Conservation (phyloP, 1,140 invertebrate species). For the Patella vulgata region DNA sequence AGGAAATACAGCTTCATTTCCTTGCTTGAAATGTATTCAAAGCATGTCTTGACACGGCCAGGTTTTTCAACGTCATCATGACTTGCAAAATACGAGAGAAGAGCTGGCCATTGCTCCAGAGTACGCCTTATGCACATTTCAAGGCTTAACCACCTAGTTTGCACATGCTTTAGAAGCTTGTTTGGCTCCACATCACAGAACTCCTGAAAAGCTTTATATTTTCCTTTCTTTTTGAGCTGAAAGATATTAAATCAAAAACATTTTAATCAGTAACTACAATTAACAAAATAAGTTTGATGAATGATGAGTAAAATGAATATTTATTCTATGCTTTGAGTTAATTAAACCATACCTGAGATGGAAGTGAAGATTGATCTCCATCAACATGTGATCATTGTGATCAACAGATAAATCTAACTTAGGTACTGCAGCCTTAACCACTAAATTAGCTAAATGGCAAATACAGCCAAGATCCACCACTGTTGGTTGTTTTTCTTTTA, state of each 20-base stretch:
- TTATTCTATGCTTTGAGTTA: no score
- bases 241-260: no score
- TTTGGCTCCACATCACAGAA: conserved; percentile 25
- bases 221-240: conserved; percentile 27
- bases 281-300: no score
- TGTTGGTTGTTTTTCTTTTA: conserved; percentile 16
- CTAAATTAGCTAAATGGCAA: no score
- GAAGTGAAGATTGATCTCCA: conserved; percentile 27
- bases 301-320: no score
- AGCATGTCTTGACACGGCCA: conserved; percentile 11
- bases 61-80: conserved; percentile 22
- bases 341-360: conserved; percentile 4
- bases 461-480: conserved; percentile 29
- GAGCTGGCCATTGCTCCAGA: conserved; percentile 29
- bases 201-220: conserved; percentile 19
- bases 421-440: conserved; percentile 9
- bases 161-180: conserved; percentile 38
- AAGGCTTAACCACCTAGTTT: conserved; percentile 34
- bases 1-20: conserved; percentile 25
- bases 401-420: conserved; percentile 9
- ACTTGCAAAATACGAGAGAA: conserved; percentile 20
- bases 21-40: neutral
- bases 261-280: no score
- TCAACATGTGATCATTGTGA: conserved; percentile 12
- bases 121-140: conserved; percentile 16